Evolutionary conservation across 2,888 invertebrate genomes (phyloP), one percentile per base, ranked within the genome.

Genomic region (Mythimna impura): DNA sequence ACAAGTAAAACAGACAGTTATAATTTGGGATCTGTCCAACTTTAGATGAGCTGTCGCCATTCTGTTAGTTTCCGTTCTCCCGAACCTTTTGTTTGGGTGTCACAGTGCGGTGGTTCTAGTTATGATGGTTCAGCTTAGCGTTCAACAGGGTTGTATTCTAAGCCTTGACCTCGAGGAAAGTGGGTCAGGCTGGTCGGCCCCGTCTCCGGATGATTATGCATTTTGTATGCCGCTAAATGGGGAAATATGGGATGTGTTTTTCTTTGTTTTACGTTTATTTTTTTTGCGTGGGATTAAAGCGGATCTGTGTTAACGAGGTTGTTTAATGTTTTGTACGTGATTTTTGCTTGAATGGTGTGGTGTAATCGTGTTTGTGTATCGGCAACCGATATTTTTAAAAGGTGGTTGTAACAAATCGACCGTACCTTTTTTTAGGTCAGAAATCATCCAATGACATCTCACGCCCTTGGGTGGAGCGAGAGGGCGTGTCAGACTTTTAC

Each of bases 131-230:
- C 67, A 54, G 81, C 73, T 70, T 78, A 78, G 40, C 73, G 80
- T 63, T 71, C 81, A 80, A 75, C 81, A 81, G 86, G 87, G 87
- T 82, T 87, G 85, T 83, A 74, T 73, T 64, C 54, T 67, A 71
- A 84, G 81, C 91, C 92, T 92, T 91, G 91, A 90, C 91, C 90
- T 73, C 83, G 57, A 58, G 70, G 64, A 76, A 92, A 88, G 81
- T 92, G 86, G 92, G 92, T 90, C 92, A 82, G 76, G 73, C 82
- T 82, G 80, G 78, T 78, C 85, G 83, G 82, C 85, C 85, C 76
- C 70, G 82, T 80, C 86, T 85, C 83, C 79, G 86, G 86, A 80
- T 87, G 83, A 89, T 89, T 90, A 89, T 91, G 91, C 91, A 91
- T 89, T 90, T 91, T 90, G 86, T 84, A 89, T 90, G 83, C 74